Percentiles rank a stretch among this genome's conserved stretches.
Conservation (phyloP, 2,113 vertebrate species). For the Myiozetetes cayanensis region DNA sequence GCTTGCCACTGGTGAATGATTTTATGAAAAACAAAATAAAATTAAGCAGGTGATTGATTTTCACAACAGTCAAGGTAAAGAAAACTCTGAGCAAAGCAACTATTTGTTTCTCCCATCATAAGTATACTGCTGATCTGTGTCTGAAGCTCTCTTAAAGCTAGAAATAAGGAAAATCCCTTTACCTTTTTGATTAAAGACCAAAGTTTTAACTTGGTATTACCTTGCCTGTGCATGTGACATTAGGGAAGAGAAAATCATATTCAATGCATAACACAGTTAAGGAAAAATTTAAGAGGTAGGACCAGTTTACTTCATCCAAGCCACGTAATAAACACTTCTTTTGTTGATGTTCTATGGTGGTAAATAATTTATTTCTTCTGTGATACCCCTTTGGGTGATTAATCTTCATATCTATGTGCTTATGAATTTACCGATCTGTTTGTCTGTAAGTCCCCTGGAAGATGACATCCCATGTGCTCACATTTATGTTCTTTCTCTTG, state of each 20-base stretch:
- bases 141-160: not conserved
- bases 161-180: not conserved
- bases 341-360: not conserved
- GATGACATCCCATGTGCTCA: not conserved
- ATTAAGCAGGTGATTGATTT: not conserved
- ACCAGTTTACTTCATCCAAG: not conserved
- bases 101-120: not conserved
- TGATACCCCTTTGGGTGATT: not conserved
- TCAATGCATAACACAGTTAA: not conserved
- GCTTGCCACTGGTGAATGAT: not conserved
- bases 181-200: not conserved
- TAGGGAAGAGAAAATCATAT: not conserved
- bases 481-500: not conserved
- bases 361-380: not conserved
- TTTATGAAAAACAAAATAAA: not conserved
- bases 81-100: not conserved
- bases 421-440: not conserved
- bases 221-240: not conserved
- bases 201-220: not conserved
- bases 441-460: not conserved
- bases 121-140: not conserved
- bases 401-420: not conserved
- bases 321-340: not conserved
- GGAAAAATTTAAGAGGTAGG: not conserved
- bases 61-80: not conserved